Evolutionary conservation across 2,113 vertebrate species (phyloP).

Genomic region (Brachyistius frenatus): DNA sequence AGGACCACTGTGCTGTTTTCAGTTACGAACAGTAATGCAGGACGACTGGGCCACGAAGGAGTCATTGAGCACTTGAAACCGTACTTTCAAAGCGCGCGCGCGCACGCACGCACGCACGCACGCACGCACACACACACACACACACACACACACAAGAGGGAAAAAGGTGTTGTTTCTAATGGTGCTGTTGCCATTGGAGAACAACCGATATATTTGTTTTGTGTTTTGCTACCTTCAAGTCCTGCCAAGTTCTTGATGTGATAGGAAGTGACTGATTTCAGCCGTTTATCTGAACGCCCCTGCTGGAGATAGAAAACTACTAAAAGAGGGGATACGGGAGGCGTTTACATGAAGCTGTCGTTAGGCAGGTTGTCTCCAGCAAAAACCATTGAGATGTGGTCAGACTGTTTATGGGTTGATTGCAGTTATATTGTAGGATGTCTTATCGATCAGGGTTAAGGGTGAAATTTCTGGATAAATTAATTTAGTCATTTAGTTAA

Average conservation of each 20-base stretch:
- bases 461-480: too few species aligned
- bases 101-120: too few species aligned
- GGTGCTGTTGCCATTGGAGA: slow-evolving; percentile 22
- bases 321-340: slow-evolving; percentile 36
- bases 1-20: too few species aligned
- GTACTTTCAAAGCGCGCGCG: too few species aligned
- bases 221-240: slow-evolving; percentile 34
- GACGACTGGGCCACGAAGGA: too few species aligned
- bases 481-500: too few species aligned
- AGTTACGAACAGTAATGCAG: too few species aligned
- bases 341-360: slow-evolving; percentile 45
- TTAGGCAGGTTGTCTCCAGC: slow-evolving; percentile 10
- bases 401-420: background rate
- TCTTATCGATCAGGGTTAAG: too few species aligned
- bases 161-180: slow-evolving; percentile 12
- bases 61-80: too few species aligned
- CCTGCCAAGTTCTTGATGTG: slow-evolving; percentile 30
- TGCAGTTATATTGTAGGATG: too few species aligned
- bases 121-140: background rate
- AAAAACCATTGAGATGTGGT: background rate
- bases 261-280: slow-evolving; percentile 65
- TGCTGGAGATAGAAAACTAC: slow-evolving; percentile 36
- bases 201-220: slow-evolving; percentile 60
- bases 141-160: background rate
- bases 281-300: slow-evolving; percentile 43